Evolutionary conservation across 1,140 invertebrate species (phyloP), one percentile per base, ranked within the genome.

Genomic region (Agrypnia vestita): DNA sequence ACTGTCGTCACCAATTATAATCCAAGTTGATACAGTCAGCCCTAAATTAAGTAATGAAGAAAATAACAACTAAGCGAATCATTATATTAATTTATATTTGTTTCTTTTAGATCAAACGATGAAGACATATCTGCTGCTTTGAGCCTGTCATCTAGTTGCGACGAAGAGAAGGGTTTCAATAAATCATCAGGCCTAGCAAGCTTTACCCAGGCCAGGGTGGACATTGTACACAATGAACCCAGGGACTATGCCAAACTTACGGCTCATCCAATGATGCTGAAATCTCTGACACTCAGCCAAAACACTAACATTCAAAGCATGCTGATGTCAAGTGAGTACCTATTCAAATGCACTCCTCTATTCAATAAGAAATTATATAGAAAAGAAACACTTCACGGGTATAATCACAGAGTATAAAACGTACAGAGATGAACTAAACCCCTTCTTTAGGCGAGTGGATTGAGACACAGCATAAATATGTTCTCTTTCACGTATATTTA

Each of bases 41-140:
- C n/a, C n/a, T n/a, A n/a, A n/a, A n/a, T n/a, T n/a, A n/a, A n/a
- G n/a, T n/a, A n/a, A n/a, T n/a, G n/a, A n/a, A n/a, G n/a, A n/a
- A n/a, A n/a, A n/a, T n/a, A n/a, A n/a, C n/a, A n/a, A n/a, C n/a
- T n/a, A n/a, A n/a, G n/a, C n/a, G n/a, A n/a, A n/a, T n/a, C n/a
- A n/a, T n/a, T n/a, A n/a, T n/a, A n/a, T n/a, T n/a, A n/a, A n/a
- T n/a, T n/a, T n/a, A n/a, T n/a, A n/a, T n/a, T n/a, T 35, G 6
- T 35, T 35, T 35, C n/a, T 84, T 78, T n/a, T 81, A 89, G 88
- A 83, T 89, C 88, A 51, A 88, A 89, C 85, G 88, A 89, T 59
- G 89, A 90, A 71, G 89, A 90, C 73, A 88, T 89, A 15, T 90
- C 89, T 19, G 81, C 88, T 13, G 88, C 86, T 15, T 84, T 90